These are phyloP conservation scores for Neoscelio sp. DNA, from an alignment of 2,888 invertebrate species.

Conservation along the genomic window DNA sequence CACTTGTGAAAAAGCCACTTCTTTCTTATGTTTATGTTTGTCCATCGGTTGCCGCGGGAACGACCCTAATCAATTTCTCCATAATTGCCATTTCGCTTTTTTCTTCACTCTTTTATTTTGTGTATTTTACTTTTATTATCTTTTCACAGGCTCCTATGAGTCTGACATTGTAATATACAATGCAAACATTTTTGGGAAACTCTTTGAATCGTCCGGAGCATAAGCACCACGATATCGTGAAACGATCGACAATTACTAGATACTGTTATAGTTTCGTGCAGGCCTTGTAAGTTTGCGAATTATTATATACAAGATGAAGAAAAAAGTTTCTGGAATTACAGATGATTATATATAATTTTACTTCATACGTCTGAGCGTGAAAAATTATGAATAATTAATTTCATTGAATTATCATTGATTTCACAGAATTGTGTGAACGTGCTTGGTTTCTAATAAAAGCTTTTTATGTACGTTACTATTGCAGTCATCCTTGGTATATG, in stretches of 20 bases:
- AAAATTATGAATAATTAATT: background rate
- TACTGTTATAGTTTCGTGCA: slow-evolving; percentile 2
- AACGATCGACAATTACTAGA: slow-evolving; percentile 10
- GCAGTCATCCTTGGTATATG: no score
- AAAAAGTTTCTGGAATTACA: background rate
- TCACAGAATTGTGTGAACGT: no score
- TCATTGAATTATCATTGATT: no score
- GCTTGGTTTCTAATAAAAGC: no score
- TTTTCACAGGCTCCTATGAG: background rate
- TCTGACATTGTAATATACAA: background rate
- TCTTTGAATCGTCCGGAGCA: background rate
- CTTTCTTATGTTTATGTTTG: slow-evolving; percentile 75
- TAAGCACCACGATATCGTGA: background rate
- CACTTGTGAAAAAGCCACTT: slow-evolving; percentile 54
- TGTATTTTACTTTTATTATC: background rate
- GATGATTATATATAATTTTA: no score
- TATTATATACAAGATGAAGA: background rate
- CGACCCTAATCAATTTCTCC: slow-evolving; percentile 80
- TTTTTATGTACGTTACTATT: no score
- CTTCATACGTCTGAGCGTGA: background rate
- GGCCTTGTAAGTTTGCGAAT: background rate
- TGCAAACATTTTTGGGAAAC: background rate
- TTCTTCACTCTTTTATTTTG: slow-evolving; percentile 1
- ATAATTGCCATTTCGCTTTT: slow-evolving; percentile 39
- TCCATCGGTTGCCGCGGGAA: slow-evolving; percentile 81